phyloP scores from a whole-genome alignment of 2,113 vertebrate genomes.

The Scopus umbretta region DNA sequence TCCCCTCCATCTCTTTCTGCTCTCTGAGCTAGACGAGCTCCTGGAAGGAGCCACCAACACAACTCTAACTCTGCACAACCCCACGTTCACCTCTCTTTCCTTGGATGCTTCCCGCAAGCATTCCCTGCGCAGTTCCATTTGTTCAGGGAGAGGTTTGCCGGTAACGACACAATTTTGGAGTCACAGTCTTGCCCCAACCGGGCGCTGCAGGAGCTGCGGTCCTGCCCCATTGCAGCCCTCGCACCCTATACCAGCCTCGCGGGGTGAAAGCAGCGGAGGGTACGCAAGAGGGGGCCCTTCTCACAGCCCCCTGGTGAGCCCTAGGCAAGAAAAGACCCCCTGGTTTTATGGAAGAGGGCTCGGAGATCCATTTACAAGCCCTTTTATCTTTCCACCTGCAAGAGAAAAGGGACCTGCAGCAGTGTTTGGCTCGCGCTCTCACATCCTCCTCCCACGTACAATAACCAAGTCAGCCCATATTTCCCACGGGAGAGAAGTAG shows the following conservation, averaged over 20 bases:
- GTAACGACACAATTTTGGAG: accelerated
- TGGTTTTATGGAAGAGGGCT: background rate
- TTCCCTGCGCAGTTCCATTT: background rate
- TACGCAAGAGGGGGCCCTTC: accelerated
- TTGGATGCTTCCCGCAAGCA: accelerated
- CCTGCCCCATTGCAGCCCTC: background rate
- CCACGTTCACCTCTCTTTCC: background rate
- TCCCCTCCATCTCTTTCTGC: background rate
- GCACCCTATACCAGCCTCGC: accelerated
- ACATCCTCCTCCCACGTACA: background rate
- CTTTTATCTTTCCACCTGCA: background rate
- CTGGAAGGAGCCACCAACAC: background rate
- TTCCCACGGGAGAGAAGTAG: background rate
- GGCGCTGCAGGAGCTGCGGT: background rate
- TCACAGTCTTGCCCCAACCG: accelerated
- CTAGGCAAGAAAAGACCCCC: background rate
- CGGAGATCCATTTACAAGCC: background rate
- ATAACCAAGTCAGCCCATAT: background rate
- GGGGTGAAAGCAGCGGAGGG: background rate
- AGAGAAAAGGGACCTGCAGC: background rate
- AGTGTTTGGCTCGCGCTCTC: background rate
- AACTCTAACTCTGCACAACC: background rate
- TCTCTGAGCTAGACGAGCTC: background rate
- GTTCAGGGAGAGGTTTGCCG: background rate
- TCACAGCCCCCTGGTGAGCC: background rate